Percentiles rank a stretch among this genome's conserved stretches.
These are phyloP conservation scores for Mellivora capensis DNA, from an alignment of 2,113 vertebrate genomes.

Conservation along the genomic window DNA sequence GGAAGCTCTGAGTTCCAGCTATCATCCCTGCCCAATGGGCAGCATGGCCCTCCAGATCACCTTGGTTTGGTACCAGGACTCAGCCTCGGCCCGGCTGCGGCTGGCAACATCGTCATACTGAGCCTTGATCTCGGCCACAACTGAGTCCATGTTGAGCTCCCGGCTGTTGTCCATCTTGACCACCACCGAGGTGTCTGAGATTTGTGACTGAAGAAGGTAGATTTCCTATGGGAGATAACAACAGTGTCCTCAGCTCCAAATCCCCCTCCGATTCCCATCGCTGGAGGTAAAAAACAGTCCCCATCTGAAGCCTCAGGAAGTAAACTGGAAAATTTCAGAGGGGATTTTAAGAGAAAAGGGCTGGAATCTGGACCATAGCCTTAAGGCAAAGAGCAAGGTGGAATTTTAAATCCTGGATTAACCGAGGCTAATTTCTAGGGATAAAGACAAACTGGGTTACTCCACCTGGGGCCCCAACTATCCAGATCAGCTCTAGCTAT, in stretches of 20 bases:
- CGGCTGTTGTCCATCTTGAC: slow-evolving; percentile 93
- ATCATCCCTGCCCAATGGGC: not conserved
- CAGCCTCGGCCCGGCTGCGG: slow-evolving; percentile 86
- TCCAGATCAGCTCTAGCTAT: not conserved
- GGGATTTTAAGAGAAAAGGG: not conserved
- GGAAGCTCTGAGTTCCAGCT: not conserved
- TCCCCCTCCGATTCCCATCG: rapidly evolving
- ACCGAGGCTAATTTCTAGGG: not conserved
- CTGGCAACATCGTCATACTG: slow-evolving; percentile 93
- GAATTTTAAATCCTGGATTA: not conserved
- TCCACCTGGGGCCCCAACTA: not conserved
- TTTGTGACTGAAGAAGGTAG: slow-evolving; percentile 88
- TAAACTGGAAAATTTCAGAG: not conserved
- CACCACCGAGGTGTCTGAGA: slow-evolving; percentile 92
- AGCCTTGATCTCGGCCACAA: slow-evolving; percentile 91
- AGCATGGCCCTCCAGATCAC: slow-evolving; percentile 68
- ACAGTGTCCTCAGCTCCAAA: not conserved
- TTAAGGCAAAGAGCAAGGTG: not conserved
- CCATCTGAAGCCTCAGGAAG: not conserved
- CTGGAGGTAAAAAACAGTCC: not conserved
- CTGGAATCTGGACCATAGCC: not conserved
- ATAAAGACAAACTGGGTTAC: rapidly evolving
- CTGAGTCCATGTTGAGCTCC: slow-evolving; percentile 91
- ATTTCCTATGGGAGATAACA: slow-evolving; percentile 84
- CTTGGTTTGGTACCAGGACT: slow-evolving; percentile 93